phyloP scores from a whole-genome alignment of 1,140 invertebrate species.

The Papilio machaon region DNA sequence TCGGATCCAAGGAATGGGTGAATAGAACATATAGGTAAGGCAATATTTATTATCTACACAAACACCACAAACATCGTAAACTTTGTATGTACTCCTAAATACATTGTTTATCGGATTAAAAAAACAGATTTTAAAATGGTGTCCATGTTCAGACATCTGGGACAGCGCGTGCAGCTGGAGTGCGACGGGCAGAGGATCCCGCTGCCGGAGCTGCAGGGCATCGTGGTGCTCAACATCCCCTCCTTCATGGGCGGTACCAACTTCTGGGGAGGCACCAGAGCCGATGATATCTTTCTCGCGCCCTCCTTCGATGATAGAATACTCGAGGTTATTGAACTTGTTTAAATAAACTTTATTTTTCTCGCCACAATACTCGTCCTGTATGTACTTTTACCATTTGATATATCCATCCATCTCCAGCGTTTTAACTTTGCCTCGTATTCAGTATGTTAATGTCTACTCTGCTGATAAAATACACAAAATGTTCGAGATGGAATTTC shows the following conservation, averaged over 20 bases:
- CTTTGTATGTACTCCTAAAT: no score
- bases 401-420: no score
- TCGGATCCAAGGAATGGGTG: slow-evolving; percentile 95
- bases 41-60: neutral
- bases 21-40: slow-evolving; percentile 93
- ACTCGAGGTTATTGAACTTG: slow-evolving; percentile 87
- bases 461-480: no score
- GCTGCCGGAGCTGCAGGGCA: slow-evolving; percentile 96
- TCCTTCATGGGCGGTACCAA: slow-evolving; percentile 99
- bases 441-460: no score
- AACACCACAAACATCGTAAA: no score
- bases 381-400: no score
- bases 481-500: neutral
- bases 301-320: slow-evolving; percentile 97
- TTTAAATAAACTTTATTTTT: slow-evolving; percentile 4
- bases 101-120: no score
- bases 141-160: slow-evolving; percentile 87
- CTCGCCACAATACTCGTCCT: no score
- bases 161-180: slow-evolving; percentile 96
- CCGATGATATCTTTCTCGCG: slow-evolving; percentile 93
- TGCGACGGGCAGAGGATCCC: slow-evolving; percentile 96
- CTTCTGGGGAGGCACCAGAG: slow-evolving; percentile 97
- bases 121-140: neutral
- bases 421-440: no score
- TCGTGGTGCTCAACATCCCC: slow-evolving; percentile 98